Evolutionary conservation across 2,888 invertebrate genomes (phyloP), one percentile per base, ranked within the genome.

Genomic region (Cylloceria caligata): DNA sequence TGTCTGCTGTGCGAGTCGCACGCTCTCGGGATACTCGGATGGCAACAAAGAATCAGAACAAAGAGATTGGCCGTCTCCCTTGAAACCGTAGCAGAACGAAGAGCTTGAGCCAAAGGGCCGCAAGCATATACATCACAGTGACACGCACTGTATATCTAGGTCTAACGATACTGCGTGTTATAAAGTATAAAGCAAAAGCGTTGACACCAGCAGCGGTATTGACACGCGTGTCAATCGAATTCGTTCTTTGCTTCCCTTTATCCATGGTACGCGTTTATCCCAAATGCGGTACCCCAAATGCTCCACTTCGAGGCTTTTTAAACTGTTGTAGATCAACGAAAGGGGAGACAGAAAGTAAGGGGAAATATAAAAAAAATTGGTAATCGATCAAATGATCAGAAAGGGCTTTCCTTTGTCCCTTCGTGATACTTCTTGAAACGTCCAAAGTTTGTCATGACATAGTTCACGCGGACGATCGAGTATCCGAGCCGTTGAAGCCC

Each of bases 181-280:
- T 21, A 30, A 9, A 19, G 27, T n/a, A 42, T 52, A 30, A 39
- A 77, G 34, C 19, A 67, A 52, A 57, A 73, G 73, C 73, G 62
- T 77, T 81, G 83, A 82, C 83, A 83, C 84, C 83, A 83, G 78
- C 78, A 77, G 62, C 52, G 72, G 75, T 80, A 80, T 82, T 84
- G 84, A 85, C 84, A 85, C 80, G 82, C 83, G 80, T 85, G 83
- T 84, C 85, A 84, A 85, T 77, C 84, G 83, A 76, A 84, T 85
- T 81, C 78, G 80, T 83, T 81, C 67, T 62, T 39, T 16, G 62
- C 45, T 13, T 68, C 39, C 68, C 55, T 42, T 57, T 55, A 30
- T 52, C 47, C 64, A n/a, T 19, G 60, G 19, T 68, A 34, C 45
- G 13, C 42, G 39, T 64, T 55, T 62, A 62, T 24, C 45, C 24